These are phyloP conservation scores for Cylindroiulus punctatus DNA, from an alignment of 2,888 invertebrate genomes.

Conservation along the genomic window DNA sequence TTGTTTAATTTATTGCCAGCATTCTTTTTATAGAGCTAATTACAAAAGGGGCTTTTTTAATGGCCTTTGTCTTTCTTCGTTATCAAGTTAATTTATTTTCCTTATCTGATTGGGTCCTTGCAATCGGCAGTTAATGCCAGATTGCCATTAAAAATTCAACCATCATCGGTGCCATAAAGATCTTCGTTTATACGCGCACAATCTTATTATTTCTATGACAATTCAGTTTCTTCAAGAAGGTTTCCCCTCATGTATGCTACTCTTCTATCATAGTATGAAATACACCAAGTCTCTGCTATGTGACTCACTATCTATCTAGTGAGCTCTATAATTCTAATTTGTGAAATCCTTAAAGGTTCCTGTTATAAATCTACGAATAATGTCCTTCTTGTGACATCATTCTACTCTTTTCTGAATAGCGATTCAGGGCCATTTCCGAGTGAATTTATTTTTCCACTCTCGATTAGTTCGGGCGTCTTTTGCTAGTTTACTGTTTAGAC, in stretches of 20 bases:
- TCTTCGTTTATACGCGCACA: background rate
- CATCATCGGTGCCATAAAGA: conserved; percentile 20
- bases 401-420: background rate
- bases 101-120: background rate
- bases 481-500: background rate
- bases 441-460: background rate
- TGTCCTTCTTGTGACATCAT: conserved; percentile 2
- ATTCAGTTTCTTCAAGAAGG: background rate
- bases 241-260: background rate
- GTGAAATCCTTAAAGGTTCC: background rate
- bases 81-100: background rate
- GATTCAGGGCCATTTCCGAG: background rate
- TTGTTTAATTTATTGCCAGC: background rate
- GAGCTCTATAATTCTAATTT: conserved; percentile 3
- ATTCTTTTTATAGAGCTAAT: background rate
- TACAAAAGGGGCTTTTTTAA: too few species aligned
- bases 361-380: conserved; percentile 35
- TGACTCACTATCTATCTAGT: background rate
- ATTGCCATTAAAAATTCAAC: conserved; percentile 28
- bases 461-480: background rate
- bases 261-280: background rate
- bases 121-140: background rate
- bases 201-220: conserved; percentile 23
- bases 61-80: background rate
- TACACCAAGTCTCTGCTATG: background rate